Base-by-base conservation (phyloP, 2,113 vertebrate genomes). In the Seriola quinqueradiata region DNA sequence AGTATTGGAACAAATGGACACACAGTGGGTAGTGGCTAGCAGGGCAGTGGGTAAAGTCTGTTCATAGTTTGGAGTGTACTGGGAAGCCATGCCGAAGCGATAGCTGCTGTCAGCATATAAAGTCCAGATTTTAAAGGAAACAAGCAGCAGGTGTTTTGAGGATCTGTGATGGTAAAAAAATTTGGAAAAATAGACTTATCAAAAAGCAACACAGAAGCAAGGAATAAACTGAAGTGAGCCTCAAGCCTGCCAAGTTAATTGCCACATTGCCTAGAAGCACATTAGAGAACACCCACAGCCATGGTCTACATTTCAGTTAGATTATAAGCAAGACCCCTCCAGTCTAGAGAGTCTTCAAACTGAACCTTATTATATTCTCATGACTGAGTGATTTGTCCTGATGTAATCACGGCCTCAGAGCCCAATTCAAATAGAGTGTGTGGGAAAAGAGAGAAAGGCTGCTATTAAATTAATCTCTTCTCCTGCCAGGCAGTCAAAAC, bases 401-500 rank as follows among this genome's bases (percentile, higher is more conserved):
- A 52, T 86, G 58, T 87, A 92, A 93, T 91, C 87, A 90, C 80
- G 83, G 89, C 88, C 86, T 85, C 72, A 88, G 95, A 95, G 92
- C 92, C 89, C 83, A 82, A 88, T 88, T 90, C 87, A 87, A 84
- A 92, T 86, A n/a, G 83, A 91, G 91, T 86, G 89, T 81, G 87
- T 90, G 86, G 75, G 87, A 89, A 92, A 88, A 86, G 77, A 83
- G 82, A 81, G 75, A 77, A 83, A 85, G 77, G 87, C 65, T 86
- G 87, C 84, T 85, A 86, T 91, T 87, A 89, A 84, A 89, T 90
- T 81, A 87, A 88, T 89, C 79, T 90, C 77, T 91, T 77, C 85
- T 86, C 96, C 95, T 96, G 95, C 95, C 96, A 96, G 96, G 95
- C 95, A 95, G 94, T 92, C 94, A 95, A 95, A 96, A 95, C 93